Percentiles rank a stretch among this genome's conserved stretches.
These are phyloP conservation scores for Nesoenas mayeri DNA, from an alignment of 2,113 vertebrate species.

Conservation along the genomic window DNA sequence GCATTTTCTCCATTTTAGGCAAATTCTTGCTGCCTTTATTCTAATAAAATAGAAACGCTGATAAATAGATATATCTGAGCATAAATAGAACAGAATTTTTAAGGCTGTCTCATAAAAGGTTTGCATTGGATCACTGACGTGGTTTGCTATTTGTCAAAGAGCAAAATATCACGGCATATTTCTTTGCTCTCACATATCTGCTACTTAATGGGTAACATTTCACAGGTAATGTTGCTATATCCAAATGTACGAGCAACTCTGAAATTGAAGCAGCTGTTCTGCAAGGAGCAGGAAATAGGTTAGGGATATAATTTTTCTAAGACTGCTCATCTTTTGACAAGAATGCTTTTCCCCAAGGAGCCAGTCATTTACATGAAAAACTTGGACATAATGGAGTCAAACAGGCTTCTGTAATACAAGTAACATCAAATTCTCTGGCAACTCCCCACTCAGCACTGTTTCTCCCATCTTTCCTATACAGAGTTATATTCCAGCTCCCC, in stretches of 20 bases:
- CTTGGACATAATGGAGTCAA: slow-evolving; percentile 38
- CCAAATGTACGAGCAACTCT: slow-evolving; percentile 15
- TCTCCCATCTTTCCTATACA: background rate
- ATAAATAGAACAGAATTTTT: slow-evolving; percentile 23
- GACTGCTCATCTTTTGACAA: slow-evolving; percentile 63
- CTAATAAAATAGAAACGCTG: background rate
- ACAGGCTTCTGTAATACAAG: background rate
- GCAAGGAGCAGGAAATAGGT: slow-evolving; percentile 54
- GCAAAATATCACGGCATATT: slow-evolving; percentile 27
- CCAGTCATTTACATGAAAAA: slow-evolving; percentile 35
- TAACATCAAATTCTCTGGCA: background rate
- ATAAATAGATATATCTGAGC: background rate
- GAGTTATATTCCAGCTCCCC: background rate
- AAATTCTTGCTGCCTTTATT: background rate
- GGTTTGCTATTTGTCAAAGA: slow-evolving; percentile 41
- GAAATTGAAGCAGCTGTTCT: slow-evolving; percentile 62
- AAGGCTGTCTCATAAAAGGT: slow-evolving; percentile 11
- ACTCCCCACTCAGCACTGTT: background rate
- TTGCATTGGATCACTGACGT: background rate
- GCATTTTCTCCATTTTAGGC: background rate
- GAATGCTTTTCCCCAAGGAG: slow-evolving; percentile 17
- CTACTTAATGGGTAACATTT: slow-evolving; percentile 60
- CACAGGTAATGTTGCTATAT: slow-evolving; percentile 2
- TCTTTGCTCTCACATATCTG: slow-evolving; percentile 40
- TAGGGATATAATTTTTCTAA: slow-evolving; percentile 60